Evolutionary conservation across 2,113 vertebrate species (phyloP).

Genomic region (Sylvia atricapilla): DNA sequence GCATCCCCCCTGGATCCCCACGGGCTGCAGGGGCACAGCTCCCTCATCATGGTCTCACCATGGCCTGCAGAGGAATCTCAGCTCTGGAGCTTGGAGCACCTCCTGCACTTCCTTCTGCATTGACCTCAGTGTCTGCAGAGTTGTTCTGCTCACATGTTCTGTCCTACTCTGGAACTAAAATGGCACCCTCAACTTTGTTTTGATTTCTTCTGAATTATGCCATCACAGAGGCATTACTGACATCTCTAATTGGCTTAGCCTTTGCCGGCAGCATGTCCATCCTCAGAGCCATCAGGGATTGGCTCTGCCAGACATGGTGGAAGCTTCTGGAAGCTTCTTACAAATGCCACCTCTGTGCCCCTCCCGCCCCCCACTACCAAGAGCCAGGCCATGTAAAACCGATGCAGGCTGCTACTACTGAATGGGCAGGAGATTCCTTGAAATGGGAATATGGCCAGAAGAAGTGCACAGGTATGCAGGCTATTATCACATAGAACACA

Average conservation of each 20-base stretch:
- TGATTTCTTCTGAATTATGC: not conserved
- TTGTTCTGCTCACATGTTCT: not conserved
- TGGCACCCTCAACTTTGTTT: not conserved
- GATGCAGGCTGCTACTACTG: not conserved
- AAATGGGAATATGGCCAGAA: not conserved
- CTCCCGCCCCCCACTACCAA: too few relatives aligned
- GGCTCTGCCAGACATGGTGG: not conserved
- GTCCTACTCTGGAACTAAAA: not conserved
- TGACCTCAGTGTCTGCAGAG: not conserved
- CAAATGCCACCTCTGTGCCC: not conserved
- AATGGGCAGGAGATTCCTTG: not conserved
- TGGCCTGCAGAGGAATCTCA: rapidly evolving
- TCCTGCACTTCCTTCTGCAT: not conserved
- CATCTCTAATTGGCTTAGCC: rapidly evolving
- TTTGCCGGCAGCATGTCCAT: not conserved
- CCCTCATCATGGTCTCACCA: not conserved
- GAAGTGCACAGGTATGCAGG: not conserved
- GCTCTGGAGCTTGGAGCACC: rapidly evolving
- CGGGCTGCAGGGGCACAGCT: not conserved
- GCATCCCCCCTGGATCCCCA: too few relatives aligned
- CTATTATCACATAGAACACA: not conserved
- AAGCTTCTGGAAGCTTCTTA: not conserved
- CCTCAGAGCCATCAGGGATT: not conserved
- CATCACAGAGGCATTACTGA: not conserved
- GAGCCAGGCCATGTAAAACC: not conserved